Base-by-base conservation (phyloP, 2,888 invertebrate genomes). In the Drosophila quasianomalipes region DNA sequence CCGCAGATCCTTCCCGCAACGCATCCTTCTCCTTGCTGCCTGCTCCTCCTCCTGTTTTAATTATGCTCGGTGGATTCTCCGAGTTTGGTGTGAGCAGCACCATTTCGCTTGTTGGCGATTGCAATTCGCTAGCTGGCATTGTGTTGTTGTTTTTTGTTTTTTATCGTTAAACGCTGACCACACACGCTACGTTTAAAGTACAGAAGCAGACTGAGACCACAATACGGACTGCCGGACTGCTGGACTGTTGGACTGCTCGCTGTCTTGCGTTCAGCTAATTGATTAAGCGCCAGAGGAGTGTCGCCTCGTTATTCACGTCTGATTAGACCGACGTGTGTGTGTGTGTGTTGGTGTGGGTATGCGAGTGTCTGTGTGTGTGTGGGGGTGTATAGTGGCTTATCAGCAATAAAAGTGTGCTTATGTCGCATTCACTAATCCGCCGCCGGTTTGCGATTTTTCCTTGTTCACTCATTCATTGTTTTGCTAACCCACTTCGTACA, bases 41-140 rank as follows among this genome's bases (percentile, higher is more conserved):
- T 30, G n/a, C 28, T 14, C 39, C 57, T 1, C 14, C 28, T 28
- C 19, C 26, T 26, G 26, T 2, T 16, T 14, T 9, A 14, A 78
- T 70, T n/a, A 78, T 70, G 26, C 64, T 64, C 54, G 67, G 83
- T 5, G 82, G 82, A 52, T 89, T 90, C 31, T 92, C 93, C 19
- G 80, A 82, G 33, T 73, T 85, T 1, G 93, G 93, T 35, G 93
- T 92, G 44, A 94, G 91, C 33, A 94, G 79, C 52, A 92, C 92
- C 88, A 93, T 92, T 91, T 94, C 94, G 74, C 93, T 93, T 16
- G 91, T 86, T 5, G 93, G 93, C 63, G 93, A 92, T 68, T 91
- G 90, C 57, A 92, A 66, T 31, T 92, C 85, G 39, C 77, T 77
- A 49, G 83, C 64, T 55, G 86, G 81, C 92, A 92, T 92, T 63